Base-by-base conservation (phyloP, 37 sponge, comb jelly and placozoan genomes). In the Aplysina aerophoba region DNA sequence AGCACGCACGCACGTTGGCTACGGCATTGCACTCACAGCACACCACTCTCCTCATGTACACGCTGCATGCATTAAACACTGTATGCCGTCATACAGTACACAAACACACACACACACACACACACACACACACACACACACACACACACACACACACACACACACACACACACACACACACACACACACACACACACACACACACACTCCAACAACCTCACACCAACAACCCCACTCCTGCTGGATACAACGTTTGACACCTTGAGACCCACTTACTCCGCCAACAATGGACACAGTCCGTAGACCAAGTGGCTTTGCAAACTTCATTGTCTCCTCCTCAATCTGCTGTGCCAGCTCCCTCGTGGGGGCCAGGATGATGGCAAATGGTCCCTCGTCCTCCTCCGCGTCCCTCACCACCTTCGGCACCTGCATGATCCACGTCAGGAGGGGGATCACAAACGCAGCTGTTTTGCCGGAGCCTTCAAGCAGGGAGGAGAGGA, bases 381-480 rank as follows among this genome's bases (percentile, higher is more conserved):
- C 96, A 83, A 96, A 98, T 14, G 99, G 99, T 0, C 99, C 99
- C 72, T 91, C 90, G 64, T 98, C 99, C 35, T 71, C 90, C 73
- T 98, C 99, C 38, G 93, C 82, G 17, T 96, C 97, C 34, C 95
- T 79, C 30, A 88, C 91, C 31, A 93, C 91, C 83, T 96, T 94
- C 22, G 99, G 99, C 0, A 98, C 83, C 71, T 90, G 90, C 54
- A 84, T 90, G 34, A 98, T 96, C 99, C 99, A 98, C 4, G 86
- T 86, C 67, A 98, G 90, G 13, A 98, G 92, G 68, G 99, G 99
- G 28, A 98, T 92, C 21, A 98, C 89, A 82, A 98, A 98, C 27
- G 99, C 99, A 78, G 97, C 96, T 21, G 99, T 98, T 85, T 98
- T 98, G 25, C 99, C 99, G 65, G 95, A 94, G 5, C 97, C 95